Evolutionary conservation across 2,113 vertebrate genomes (phyloP).

Genomic region (Recurvirostra avosetta): DNA sequence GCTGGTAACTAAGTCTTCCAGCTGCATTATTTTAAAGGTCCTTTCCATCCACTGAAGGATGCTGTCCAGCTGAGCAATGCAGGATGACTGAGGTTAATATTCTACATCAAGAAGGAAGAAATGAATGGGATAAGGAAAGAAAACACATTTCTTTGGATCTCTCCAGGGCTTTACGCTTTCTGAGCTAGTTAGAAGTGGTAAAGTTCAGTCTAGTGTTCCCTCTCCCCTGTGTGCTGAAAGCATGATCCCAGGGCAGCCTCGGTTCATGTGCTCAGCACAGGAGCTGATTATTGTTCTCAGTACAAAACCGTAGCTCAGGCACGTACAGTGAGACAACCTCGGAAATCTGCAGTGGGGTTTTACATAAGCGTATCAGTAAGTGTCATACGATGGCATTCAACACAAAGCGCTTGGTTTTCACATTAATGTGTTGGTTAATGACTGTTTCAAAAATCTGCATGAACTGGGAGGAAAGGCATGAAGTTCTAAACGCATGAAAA

Average conservation of each 20-base stretch:
- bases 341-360: neutral
- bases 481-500: neutral
- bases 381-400: fast-evolving
- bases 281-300: neutral
- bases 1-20: neutral
- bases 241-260: neutral
- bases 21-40: neutral
- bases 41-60: neutral
- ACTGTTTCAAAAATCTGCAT: neutral
- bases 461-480: neutral
- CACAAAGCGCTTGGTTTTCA: neutral
- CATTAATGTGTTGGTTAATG: neutral
- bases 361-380: fast-evolving
- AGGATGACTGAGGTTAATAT: neutral
- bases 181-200: neutral
- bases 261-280: neutral
- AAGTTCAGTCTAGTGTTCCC: neutral
- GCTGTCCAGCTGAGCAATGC: neutral
- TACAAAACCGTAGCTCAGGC: neutral
- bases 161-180: neutral
- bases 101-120: neutral
- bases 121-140: neutral
- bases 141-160: neutral
- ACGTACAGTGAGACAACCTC: neutral
- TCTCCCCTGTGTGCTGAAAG: neutral